Evolutionary conservation across 2,888 invertebrate species (phyloP), one percentile per base, ranked within the genome.

Genomic region (Lasius fuliginosus): DNA sequence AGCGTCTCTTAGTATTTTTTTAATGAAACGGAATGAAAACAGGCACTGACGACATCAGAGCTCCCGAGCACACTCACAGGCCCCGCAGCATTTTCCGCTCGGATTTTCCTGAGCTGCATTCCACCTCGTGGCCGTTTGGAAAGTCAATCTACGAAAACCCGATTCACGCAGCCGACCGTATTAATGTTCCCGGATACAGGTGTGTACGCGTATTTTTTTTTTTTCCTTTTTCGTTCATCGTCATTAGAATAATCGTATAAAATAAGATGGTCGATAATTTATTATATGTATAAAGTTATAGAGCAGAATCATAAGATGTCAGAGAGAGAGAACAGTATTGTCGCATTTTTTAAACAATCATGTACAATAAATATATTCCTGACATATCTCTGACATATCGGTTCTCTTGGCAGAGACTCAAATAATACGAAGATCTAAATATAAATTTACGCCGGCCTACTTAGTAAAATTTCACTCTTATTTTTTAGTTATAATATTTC

Each of bases 21-120:
- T 60, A 46, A 69, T 42, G 2, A 58, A 23, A 36, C 5, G 3
- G 9, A 58, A 42, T 56, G 1, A 36, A 76, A 11, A 73, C 94
- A 98, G 98, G 98, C 96, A 98, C 98, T 94, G 98, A 98, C 95
- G 98, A 98, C 96, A 97, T 98, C 96, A 97, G 98, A 95, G 98
- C 98, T 92, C 98, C 98, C 94, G 98, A 98, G 94, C 95, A 95
- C 92, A 95, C 96, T 92, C 95, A 95, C 93, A 96, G 97, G 95
- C 97, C 97, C 94, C 97, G 96, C 95, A 96, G 97, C 84, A 94
- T 95, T 92, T 95, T 95, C 95, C 96, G 96, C 95, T 97, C 97
- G 95, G 97, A 97, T 93, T 97, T 97, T 95, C 97, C 98, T 91
- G 97, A 97, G 94, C 96, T 97, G 92, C 95, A 95, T 92, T 95